A percentile compares a stretch with the other conserved stretches of the same genome.
These are phyloP conservation scores for Leptonema lineaticorne DNA, from an alignment of 1,140 invertebrate genomes.

Conservation along the genomic window DNA sequence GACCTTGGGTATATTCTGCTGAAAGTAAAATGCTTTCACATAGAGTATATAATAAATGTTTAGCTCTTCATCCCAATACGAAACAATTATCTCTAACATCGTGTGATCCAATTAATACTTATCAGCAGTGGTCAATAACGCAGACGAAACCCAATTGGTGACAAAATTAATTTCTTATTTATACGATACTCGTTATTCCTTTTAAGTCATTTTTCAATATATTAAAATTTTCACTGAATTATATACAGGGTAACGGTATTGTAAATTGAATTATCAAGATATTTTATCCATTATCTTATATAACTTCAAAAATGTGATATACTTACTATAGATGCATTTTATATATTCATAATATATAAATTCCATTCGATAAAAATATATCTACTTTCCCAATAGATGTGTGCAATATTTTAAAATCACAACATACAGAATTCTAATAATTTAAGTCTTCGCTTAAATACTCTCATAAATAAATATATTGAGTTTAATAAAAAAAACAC, in stretches of 20 bases:
- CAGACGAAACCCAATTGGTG: constrained; percentile 73
- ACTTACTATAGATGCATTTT: too few relatives aligned
- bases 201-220: neutral
- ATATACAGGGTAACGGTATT: constrained; percentile 14
- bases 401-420: too few relatives aligned
- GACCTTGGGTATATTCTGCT: constrained; percentile 88
- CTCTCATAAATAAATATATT: too few relatives aligned
- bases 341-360: too few relatives aligned
- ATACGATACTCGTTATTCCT: neutral
- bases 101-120: constrained; percentile 82
- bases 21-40: constrained; percentile 76
- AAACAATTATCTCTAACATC: constrained; percentile 73
- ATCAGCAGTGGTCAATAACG: constrained; percentile 85
- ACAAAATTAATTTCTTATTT: constrained; percentile 37
- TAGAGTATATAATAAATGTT: constrained; percentile 77
- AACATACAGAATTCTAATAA: too few relatives aligned
- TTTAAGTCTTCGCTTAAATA: too few relatives aligned
- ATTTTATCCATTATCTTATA: too few relatives aligned
- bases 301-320: too few relatives aligned
- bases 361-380: too few relatives aligned
- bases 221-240: neutral
- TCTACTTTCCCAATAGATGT: too few relatives aligned
- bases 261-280: neutral
- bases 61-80: constrained; percentile 82
- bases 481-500: too few relatives aligned